These are phyloP conservation scores for Acanthornis magna DNA, from an alignment of 2,797 vertebrate species.

Conservation along the genomic window DNA sequence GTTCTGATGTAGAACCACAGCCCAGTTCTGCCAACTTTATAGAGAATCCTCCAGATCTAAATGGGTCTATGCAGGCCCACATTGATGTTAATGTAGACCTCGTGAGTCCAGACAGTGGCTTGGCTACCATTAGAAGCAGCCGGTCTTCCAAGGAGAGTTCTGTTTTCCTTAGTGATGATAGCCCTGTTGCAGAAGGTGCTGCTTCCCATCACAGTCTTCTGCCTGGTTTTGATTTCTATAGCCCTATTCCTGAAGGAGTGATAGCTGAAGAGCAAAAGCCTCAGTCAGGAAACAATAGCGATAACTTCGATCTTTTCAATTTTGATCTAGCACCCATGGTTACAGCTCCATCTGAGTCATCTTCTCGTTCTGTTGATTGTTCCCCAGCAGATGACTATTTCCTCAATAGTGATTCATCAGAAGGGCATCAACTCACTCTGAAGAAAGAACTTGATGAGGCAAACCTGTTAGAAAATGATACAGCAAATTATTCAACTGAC, in stretches of 20 bases:
- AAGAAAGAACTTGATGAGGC: conserved; percentile 60
- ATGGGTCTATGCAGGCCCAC: conserved; percentile 73
- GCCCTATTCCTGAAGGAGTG: conserved; percentile 78
- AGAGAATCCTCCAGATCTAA: conserved; percentile 82
- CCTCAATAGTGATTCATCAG: conserved; percentile 74
- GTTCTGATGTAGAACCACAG: conserved; percentile 86
- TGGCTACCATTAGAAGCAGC: conserved; percentile 92
- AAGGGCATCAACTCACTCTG: conserved; percentile 64
- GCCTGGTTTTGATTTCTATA: conserved; percentile 82
- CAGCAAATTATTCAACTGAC: conserved; percentile 75
- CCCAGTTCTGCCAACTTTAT: conserved; percentile 76
- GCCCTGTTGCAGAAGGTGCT: conserved; percentile 83
- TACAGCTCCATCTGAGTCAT: conserved; percentile 73
- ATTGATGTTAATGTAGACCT: conserved; percentile 81
- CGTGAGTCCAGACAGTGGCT: conserved; percentile 92
- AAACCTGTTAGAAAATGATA: conserved; percentile 56
- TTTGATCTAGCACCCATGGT: conserved; percentile 80
- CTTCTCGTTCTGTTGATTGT: conserved; percentile 74
- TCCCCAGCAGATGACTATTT: conserved; percentile 75
- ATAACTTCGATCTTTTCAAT: conserved; percentile 84
- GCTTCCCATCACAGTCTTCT: conserved; percentile 83
- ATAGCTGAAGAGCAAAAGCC: conserved; percentile 80
- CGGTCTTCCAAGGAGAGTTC: conserved; percentile 95
- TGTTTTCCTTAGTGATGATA: conserved; percentile 94
- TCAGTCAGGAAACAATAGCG: conserved; percentile 71